A percentile compares a stretch with the other conserved stretches of the same genome.
These are phyloP conservation scores for Phymastichus coffea DNA, from an alignment of 1,140 invertebrate genomes.

Conservation along the genomic window DNA sequence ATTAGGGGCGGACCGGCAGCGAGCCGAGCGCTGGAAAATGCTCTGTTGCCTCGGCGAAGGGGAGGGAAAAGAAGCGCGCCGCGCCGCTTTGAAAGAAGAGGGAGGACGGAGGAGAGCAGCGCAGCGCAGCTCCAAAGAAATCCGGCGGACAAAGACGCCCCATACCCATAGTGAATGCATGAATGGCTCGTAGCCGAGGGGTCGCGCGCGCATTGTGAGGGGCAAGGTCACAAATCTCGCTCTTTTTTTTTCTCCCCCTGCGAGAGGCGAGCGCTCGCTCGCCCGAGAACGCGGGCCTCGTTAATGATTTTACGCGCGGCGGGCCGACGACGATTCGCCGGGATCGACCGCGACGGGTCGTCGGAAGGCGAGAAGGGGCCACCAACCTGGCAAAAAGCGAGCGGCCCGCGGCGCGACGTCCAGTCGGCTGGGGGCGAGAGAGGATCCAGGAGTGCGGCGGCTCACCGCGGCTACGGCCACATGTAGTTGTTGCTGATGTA, in stretches of 20 bases:
- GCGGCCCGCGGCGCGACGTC: too few relatives aligned
- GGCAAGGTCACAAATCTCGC: conserved; percentile 55
- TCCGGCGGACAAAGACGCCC: conserved; percentile 43
- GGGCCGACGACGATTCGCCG: conserved; percentile 16
- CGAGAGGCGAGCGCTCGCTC: too few relatives aligned
- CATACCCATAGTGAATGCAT: conserved; percentile 28
- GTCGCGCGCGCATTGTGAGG: conserved; percentile 47
- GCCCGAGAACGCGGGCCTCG: conserved; percentile 24
- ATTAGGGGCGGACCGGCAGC: conserved; percentile 1
- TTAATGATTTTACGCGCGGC: conserved; percentile 34
- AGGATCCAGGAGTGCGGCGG: too few relatives aligned
- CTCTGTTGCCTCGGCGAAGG: neutral
- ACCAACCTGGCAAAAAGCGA: neutral
- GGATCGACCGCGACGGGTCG: too few relatives aligned
- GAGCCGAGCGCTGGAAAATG: neutral
- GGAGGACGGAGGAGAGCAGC: conserved; percentile 21
- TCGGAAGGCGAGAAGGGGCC: too few relatives aligned
- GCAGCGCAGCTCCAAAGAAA: conserved; percentile 39
- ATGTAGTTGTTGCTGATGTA: too few relatives aligned
- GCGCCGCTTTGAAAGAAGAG: conserved; percentile 22
- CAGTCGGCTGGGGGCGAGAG: too few relatives aligned
- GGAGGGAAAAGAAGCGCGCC: conserved; percentile 4
- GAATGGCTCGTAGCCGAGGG: conserved; percentile 49
- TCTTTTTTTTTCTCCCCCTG: conserved; percentile 31
- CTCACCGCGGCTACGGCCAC: too few relatives aligned